phyloP scores from a whole-genome alignment of 1,140 invertebrate genomes.

The Branchinecta lindahli region DNA sequence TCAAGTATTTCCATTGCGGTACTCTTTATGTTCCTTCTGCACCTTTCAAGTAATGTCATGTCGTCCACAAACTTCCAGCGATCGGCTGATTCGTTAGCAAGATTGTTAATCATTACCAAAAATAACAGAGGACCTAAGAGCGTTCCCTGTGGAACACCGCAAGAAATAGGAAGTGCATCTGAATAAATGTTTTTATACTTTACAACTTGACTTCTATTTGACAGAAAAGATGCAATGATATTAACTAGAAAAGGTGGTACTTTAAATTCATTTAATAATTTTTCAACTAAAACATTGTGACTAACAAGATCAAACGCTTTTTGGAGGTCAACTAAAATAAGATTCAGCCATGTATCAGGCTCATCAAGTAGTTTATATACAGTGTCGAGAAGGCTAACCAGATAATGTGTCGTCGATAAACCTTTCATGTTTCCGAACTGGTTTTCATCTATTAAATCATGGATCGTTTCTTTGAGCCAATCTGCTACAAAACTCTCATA shows the following conservation, averaged over 20 bases:
- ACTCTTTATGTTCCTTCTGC: too few relatives aligned
- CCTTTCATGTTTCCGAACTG: not conserved
- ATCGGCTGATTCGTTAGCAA: too few relatives aligned
- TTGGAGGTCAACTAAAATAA: not conserved
- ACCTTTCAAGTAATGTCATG: too few relatives aligned
- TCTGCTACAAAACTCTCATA: conserved; percentile 4
- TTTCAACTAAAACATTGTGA: not conserved
- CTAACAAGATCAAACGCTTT: not conserved
- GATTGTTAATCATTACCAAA: too few relatives aligned
- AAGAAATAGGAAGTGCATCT: not conserved
- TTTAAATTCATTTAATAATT: not conserved
- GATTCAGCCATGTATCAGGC: not conserved
- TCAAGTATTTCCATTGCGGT: too few relatives aligned
- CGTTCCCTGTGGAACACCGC: not conserved
- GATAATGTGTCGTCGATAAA: not conserved
- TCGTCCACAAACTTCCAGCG: too few relatives aligned
- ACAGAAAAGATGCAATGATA: not conserved
- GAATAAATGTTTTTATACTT: not conserved
- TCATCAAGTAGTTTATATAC: not conserved
- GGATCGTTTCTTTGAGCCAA: not conserved
- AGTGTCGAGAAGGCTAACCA: not conserved
- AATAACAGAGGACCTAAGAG: too few relatives aligned
- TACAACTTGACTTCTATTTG: not conserved
- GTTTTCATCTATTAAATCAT: not conserved
- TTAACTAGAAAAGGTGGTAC: not conserved